Base-by-base conservation (phyloP, 2,113 vertebrate genomes). In the Zeus faber region DNA sequence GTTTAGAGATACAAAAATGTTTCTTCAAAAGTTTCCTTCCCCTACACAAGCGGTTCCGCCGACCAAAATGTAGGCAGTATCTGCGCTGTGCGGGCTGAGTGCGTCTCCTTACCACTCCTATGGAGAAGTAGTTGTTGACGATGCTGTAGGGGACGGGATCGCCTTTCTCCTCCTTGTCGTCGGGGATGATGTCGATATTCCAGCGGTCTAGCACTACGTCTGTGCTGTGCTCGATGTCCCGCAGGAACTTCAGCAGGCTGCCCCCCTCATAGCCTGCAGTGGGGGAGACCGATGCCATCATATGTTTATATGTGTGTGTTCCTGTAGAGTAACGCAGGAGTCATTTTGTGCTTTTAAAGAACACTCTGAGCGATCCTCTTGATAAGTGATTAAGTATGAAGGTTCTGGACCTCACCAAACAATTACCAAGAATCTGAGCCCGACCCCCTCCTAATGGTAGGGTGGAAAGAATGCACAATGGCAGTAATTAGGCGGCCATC, bases 51-150 rank as follows among this genome's bases (percentile, higher is more conserved):
- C n/a, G n/a, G n/a, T n/a, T n/a, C n/a, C n/a, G n/a, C n/a, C n/a
- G n/a, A n/a, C n/a, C n/a, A n/a, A n/a, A n/a, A n/a, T n/a, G n/a
- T n/a, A n/a, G n/a, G n/a, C n/a, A n/a, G 31, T 21, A 5, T 46
- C 5, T 58, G 14, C 5, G 17, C 8, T 49, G 4, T 20, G 27
- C 1, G 9, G 23, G 31, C 8, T 62, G 0, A 1, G 39, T 6
- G 2, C 8, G 6, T 13, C 17, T 53, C 62, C 95, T 95, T 75
- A 98, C 95, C 92, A 98, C 95, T 17, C 95, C 95, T 0, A 98
- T 95, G 62, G 95, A 98, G 83, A 98, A 98, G 60, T 98, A 98
- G 85, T 98, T 98, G 88, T 97, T 98, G 86, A 98, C 91, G 70
- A 97, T 97, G 75, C 85, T 91, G 83, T 94, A 93, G 0, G 95